These are phyloP conservation scores for Camelus bactrianus DNA, from an alignment of 2,113 vertebrate genomes.

Conservation along the genomic window DNA sequence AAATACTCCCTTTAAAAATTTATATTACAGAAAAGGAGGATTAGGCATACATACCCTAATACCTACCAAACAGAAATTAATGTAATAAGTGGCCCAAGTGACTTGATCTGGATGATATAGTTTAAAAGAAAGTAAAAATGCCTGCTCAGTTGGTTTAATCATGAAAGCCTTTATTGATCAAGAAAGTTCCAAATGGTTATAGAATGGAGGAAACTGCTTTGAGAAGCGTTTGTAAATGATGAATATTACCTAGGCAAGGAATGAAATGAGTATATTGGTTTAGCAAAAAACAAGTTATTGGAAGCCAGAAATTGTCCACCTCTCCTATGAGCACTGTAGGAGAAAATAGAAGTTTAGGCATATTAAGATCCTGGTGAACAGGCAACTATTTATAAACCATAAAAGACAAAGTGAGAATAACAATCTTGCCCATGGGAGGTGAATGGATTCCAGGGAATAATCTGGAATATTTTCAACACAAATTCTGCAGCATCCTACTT, in stretches of 20 bases:
- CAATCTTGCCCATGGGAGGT: neutral
- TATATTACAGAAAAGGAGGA: neutral
- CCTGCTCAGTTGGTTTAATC: neutral
- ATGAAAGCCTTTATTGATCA: slow-evolving; percentile 9
- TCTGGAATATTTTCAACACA: neutral
- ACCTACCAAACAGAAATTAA: neutral
- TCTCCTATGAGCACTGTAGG: neutral
- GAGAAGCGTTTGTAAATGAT: neutral
- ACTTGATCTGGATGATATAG: neutral
- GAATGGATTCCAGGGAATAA: slow-evolving; percentile 22
- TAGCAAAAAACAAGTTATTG: neutral
- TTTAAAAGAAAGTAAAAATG: slow-evolving; percentile 19
- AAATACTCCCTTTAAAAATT: slow-evolving; percentile 13
- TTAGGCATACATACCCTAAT: neutral
- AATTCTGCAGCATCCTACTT: neutral
- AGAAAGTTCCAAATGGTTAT: neutral
- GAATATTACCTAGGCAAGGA: neutral
- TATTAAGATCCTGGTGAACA: neutral
- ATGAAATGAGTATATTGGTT: neutral
- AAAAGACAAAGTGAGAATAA: neutral
- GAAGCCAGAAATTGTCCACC: neutral
- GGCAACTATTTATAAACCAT: neutral
- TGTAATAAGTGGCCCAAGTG: neutral
- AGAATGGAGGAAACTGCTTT: slow-evolving; percentile 4
- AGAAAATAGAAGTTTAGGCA: neutral